These are phyloP conservation scores for Cerastoderma edule DNA, from an alignment of 2,888 invertebrate species.

Conservation along the genomic window DNA sequence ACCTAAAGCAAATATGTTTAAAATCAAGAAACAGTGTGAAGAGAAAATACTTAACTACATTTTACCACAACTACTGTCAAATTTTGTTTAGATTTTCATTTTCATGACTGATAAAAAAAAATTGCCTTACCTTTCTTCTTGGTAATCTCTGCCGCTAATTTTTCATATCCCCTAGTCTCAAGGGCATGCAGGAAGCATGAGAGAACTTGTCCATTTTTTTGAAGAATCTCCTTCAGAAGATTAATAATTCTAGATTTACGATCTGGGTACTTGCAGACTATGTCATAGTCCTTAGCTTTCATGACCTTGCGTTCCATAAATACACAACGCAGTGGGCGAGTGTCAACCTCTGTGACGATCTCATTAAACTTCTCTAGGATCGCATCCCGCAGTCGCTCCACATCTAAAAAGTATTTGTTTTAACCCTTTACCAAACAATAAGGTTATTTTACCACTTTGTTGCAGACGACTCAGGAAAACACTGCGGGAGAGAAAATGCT, in stretches of 20 bases:
- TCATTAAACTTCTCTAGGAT: neutral
- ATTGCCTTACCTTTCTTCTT: conserved; percentile 10
- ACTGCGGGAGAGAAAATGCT: too few species aligned
- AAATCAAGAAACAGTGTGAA: too few species aligned
- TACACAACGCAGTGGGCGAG: neutral
- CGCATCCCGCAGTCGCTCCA: too few species aligned
- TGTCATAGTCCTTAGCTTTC: neutral
- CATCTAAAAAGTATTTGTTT: too few species aligned
- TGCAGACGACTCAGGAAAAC: too few species aligned
- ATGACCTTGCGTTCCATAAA: neutral
- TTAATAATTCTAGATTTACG: neutral
- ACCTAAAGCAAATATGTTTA: too few species aligned
- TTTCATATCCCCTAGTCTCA: conserved; percentile 8
- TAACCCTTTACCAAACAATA: too few species aligned
- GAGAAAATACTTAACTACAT: too few species aligned
- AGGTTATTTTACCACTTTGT: too few species aligned
- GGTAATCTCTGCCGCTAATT: neutral
- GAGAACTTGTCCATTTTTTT: neutral
- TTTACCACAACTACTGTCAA: too few species aligned
- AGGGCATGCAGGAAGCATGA: neutral
- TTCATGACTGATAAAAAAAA: too few species aligned
- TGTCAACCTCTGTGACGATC: conserved; percentile 9
- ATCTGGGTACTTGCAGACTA: neutral
- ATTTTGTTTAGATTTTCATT: too few species aligned
- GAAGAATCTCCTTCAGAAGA: neutral